A percentile compares a stretch with the other conserved stretches of the same genome.
Conservation (phyloP, 2,113 vertebrate genomes). For the Crypturellus undulatus region DNA sequence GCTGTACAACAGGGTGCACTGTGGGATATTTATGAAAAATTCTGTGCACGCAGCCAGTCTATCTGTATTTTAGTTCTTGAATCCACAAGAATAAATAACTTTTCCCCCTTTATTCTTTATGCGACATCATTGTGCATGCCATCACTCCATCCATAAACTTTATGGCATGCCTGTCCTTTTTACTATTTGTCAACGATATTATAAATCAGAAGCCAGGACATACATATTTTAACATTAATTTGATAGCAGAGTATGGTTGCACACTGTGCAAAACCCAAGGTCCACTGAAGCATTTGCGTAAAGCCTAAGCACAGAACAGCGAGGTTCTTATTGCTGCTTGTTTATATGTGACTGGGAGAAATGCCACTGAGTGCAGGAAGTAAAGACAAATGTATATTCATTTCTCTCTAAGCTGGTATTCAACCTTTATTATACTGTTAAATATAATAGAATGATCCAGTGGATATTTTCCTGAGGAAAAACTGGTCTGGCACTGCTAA, state of each 20-base stretch:
- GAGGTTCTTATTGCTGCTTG: background rate
- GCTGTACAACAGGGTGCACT: conserved; percentile 73
- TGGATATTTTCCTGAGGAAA: background rate
- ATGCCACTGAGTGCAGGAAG: background rate
- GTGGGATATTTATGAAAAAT: conserved; percentile 78
- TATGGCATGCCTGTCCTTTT: conserved; percentile 55
- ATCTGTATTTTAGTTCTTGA: conserved; percentile 67
- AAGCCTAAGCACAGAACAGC: background rate
- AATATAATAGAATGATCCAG: background rate
- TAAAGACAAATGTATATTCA: background rate
- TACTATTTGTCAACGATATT: conserved; percentile 48
- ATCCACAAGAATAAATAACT: conserved; percentile 65
- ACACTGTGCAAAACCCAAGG: background rate
- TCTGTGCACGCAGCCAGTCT: conserved; percentile 70
- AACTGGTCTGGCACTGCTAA: rapidly evolving
- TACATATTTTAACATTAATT: conserved; percentile 63
- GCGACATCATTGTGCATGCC: conserved; percentile 65
- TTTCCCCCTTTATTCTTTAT: conserved; percentile 57
- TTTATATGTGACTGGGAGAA: conserved; percentile 4
- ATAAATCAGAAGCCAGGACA: conserved; percentile 61
- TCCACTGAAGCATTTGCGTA: background rate
- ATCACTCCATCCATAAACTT: conserved; percentile 69
- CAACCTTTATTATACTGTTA: background rate
- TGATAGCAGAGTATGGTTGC: conserved; percentile 23
- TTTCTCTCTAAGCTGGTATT: background rate